Percentiles rank a stretch among this genome's conserved stretches.
These are phyloP conservation scores for rat (Rattus norvegicus) DNA, from an alignment of 2,113 vertebrate genomes.

Conservation along the genomic window GRCr8 NC_086025.1:132089501-132090000, in stretches of 20 bases:
- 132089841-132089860: neutral
- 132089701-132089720: neutral
- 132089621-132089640: neutral
- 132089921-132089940: too few species aligned
- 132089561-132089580: neutral
- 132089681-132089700: neutral
- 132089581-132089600: neutral
- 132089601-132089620: neutral
- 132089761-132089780: neutral
- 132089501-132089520: neutral
- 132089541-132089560: neutral
- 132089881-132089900: too few species aligned
- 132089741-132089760: neutral
- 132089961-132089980: too few species aligned
- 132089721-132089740: neutral
- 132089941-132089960: too few species aligned
- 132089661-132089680: neutral
- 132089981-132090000: neutral
- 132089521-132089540: neutral
- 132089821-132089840: neutral
- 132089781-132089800: neutral
- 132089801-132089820: neutral
- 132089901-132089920: too few species aligned
- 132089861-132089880: too few species aligned
- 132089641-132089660: neutral